Base-by-base conservation (phyloP, 2,888 invertebrate species). In the Polydrusus pterygomalis region DNA sequence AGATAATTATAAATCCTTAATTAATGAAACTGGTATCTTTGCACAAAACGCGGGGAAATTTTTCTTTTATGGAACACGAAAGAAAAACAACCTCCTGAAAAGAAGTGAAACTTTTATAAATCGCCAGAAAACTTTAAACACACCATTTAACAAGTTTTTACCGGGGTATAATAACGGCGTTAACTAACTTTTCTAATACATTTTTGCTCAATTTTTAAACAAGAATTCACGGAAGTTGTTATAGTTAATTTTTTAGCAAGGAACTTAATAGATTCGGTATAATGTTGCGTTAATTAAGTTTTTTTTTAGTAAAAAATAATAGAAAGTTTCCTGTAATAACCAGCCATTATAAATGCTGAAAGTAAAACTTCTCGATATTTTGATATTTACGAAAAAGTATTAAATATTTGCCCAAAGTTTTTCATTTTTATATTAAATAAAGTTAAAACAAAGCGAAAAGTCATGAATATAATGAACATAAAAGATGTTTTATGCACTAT, bases 31-130 rank as follows among this genome's bases (percentile, higher is more conserved):
- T 18, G 58, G 68, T 69, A 56, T 58, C 58, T 45, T 60, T 60
- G 58, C 58, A 38, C 17, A 38, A 18, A 43, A 56, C 25, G 58
- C 30, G 40, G 68, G 45, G 45, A 69, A 58, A 45, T 38, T 69
- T 68, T 69, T 69, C 68, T 58, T 69, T 69, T 69, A 40, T 34
- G 15, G 54, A 68, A 54, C 56, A 18, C 15, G 56, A 69, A 69
- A 69, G 58, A 58, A 69, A 69, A 69, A 69, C 68, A 69, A 25
- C 45, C 40, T 43, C n/a, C 20, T 58, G 18, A 56, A 68, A 68
- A 54, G 54, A 18, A 68, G 18, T 68, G 58, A 69, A 69, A 69
- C 56, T 69, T 69, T 69, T 69, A 69, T 69, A 54, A 69, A 43
- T 69, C 58, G 56, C 54, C 20, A 45, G 58, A 25, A 56, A 69